Percentiles rank a stretch among this genome's conserved stretches.
phyloP scores from a whole-genome alignment of 2,113 vertebrate genomes.

The Pica pica region DNA sequence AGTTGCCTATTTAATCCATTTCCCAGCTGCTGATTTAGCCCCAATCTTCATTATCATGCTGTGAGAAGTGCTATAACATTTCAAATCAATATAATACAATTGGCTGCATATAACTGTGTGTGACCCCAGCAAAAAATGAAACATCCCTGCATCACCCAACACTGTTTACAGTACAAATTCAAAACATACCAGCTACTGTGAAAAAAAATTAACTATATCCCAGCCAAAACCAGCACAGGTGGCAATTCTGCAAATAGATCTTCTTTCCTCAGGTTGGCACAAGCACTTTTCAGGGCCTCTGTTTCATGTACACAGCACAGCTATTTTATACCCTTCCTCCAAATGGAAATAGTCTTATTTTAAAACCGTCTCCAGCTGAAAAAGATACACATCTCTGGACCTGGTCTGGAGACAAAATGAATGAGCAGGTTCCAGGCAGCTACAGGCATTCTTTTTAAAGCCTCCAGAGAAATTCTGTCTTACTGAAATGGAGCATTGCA shows the following conservation, averaged over 20 bases:
- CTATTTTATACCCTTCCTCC: background rate
- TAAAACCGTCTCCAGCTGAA: background rate
- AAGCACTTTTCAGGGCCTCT: background rate
- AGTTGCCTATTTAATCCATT: background rate
- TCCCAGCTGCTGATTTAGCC: background rate
- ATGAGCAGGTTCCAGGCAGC: background rate
- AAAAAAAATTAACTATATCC: background rate
- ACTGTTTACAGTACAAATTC: background rate
- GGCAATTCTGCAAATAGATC: background rate
- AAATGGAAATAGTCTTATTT: constrained; percentile 1
- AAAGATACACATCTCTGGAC: background rate
- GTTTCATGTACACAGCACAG: background rate
- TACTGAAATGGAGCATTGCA: constrained; percentile 24
- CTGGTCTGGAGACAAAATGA: background rate
- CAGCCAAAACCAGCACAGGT: background rate
- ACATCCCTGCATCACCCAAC: background rate
- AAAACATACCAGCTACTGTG: background rate
- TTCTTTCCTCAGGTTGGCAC: background rate
- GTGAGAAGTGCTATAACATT: background rate
- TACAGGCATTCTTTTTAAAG: background rate
- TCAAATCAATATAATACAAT: background rate
- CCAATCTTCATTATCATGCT: background rate
- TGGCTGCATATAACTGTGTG: background rate
- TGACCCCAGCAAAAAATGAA: background rate
- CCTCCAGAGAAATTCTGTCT: constrained; percentile 10